Conservation (phyloP, 1,140 invertebrate species). For the Idris sp. region DNA sequence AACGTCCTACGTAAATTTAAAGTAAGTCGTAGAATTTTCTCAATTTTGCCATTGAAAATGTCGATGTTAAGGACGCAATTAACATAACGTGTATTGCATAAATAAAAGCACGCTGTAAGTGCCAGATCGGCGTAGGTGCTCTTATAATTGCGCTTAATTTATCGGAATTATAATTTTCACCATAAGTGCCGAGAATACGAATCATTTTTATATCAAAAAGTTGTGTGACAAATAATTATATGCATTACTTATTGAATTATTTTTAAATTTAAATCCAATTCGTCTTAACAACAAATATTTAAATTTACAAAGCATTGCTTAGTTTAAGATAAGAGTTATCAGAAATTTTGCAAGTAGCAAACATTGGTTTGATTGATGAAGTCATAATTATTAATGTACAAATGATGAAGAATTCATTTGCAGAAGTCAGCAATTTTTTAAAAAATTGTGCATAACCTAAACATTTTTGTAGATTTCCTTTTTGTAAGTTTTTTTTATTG, state of each 20-base stretch:
- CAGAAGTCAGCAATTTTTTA: too few species aligned
- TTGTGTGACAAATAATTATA: too few species aligned
- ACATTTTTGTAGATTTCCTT: too few species aligned
- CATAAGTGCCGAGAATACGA: too few species aligned
- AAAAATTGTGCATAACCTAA: too few species aligned
- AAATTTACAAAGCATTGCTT: too few species aligned
- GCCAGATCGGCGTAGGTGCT: constrained; percentile 28
- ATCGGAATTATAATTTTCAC: background rate
- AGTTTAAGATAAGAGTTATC: constrained; percentile 2
- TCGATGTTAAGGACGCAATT: constrained; percentile 39
- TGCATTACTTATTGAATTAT: too few species aligned
- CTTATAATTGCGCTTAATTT: constrained; percentile 8
- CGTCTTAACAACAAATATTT: too few species aligned
- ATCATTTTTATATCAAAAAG: too few species aligned
- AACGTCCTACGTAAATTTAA: constrained; percentile 20
- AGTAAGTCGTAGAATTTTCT: constrained; percentile 3
- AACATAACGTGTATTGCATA: constrained; percentile 46
- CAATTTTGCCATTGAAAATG: constrained; percentile 23
- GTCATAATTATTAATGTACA: constrained; percentile 3
- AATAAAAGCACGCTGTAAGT: constrained; percentile 17
- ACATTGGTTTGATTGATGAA: constrained; percentile 7
- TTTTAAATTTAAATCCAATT: too few species aligned
- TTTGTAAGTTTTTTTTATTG: too few species aligned
- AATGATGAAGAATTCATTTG: too few species aligned
- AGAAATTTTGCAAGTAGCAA: background rate